Conservation (phyloP, 2,888 invertebrate species). For the Andrena haemorrhoa region DNA sequence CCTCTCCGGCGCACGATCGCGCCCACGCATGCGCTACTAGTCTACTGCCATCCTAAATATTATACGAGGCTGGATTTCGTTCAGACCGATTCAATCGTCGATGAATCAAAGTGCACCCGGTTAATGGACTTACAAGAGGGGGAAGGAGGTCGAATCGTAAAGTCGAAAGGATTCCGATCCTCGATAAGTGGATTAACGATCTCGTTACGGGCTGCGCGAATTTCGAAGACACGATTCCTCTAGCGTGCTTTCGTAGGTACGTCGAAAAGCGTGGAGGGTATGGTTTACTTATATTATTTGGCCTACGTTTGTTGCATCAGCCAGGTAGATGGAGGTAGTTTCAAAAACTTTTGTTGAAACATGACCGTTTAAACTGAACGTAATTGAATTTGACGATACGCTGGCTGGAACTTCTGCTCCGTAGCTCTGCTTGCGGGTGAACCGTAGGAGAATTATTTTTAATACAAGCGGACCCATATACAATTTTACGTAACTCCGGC, state of each 20-base stretch:
- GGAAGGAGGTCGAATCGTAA: constrained; percentile 26
- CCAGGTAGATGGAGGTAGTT: neutral
- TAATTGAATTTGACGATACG: neutral
- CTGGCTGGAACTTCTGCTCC: neutral
- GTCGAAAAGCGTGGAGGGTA: too few relatives aligned
- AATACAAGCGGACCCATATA: neutral
- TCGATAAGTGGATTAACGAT: constrained; percentile 77
- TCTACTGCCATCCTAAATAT: constrained; percentile 56
- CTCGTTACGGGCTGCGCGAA: constrained; percentile 52
- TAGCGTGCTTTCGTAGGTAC: too few relatives aligned
- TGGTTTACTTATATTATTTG: too few relatives aligned
- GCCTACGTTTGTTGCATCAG: too few relatives aligned
- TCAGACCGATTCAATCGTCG: constrained; percentile 21
- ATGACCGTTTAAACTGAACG: neutral
- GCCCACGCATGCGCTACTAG: constrained; percentile 6
- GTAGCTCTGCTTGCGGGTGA: neutral
- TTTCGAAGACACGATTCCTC: constrained; percentile 31
- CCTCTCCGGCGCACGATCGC: neutral
- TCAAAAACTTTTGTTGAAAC: neutral
- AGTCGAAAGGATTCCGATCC: constrained; percentile 45
- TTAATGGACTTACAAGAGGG: constrained; percentile 64
- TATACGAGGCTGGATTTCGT: constrained; percentile 57
- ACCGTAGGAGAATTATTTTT: neutral
- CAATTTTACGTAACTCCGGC: neutral
- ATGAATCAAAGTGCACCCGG: constrained; percentile 54